phyloP scores from a whole-genome alignment of 2,113 vertebrate species.

The Nycticorax nycticorax region DNA sequence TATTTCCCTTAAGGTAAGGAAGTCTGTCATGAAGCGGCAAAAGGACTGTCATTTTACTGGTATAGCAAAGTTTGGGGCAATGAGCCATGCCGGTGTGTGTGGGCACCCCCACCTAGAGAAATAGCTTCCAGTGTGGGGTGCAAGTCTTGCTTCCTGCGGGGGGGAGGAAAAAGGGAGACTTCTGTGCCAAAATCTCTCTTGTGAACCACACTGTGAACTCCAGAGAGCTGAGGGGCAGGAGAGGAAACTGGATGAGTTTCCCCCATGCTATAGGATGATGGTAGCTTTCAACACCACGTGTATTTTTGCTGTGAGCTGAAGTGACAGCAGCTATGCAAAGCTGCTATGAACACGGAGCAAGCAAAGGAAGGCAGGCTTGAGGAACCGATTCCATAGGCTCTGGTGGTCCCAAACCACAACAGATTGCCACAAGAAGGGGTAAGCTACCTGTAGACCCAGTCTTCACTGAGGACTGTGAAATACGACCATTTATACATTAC shows the following conservation, averaged over 20 bases:
- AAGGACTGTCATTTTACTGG: not conserved
- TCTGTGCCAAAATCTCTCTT: not conserved
- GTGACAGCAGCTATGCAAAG: not conserved
- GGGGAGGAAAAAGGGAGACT: not conserved
- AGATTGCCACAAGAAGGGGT: not conserved
- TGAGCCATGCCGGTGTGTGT: fast-evolving
- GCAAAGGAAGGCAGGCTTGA: fast-evolving
- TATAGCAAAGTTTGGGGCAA: not conserved
- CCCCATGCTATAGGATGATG: fast-evolving
- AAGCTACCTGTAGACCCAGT: not conserved
- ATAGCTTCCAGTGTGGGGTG: not conserved
- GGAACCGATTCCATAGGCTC: not conserved
- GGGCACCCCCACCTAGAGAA: not conserved
- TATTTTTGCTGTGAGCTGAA: not conserved
- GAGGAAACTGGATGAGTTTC: not conserved
- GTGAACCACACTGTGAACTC: not conserved
- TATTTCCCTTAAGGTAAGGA: not conserved
- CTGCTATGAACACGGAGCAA: not conserved
- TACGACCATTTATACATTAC: not conserved
- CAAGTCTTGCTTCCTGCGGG: not conserved
- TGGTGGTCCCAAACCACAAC: not conserved
- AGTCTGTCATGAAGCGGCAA: not conserved
- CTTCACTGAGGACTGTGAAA: not conserved
- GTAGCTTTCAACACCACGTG: not conserved
- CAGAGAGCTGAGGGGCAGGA: not conserved